Evolutionary conservation across 2,797 vertebrate species (phyloP).

Genomic region (Notamacropus eugenii): DNA sequence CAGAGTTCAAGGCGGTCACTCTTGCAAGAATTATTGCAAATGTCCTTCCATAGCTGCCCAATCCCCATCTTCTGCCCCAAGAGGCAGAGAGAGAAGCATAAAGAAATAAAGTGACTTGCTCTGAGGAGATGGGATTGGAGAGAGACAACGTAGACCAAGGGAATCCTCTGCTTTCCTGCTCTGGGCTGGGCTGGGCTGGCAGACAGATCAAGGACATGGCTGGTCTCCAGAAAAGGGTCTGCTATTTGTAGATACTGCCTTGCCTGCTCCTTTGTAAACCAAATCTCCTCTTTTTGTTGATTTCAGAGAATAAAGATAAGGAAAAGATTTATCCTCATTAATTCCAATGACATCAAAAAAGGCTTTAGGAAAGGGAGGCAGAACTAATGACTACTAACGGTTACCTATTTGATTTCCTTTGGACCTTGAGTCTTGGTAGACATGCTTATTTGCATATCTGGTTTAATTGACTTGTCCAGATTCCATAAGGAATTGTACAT

Average conservation of each 20-base stretch:
- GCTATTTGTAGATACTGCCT: background rate
- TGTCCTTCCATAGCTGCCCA: conserved; percentile 32
- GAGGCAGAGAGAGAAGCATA: conserved; percentile 34
- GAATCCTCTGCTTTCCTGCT: conserved; percentile 7
- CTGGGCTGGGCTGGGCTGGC: background rate
- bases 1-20: conserved; percentile 49
- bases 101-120: conserved; percentile 29
- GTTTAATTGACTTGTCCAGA: conserved; percentile 33
- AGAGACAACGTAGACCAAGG: background rate
- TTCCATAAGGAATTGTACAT: conserved; percentile 42
- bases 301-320: background rate
- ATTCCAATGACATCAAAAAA: conserved; percentile 1
- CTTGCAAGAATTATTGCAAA: conserved; percentile 45
- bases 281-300: background rate
- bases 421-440: conserved; percentile 6
- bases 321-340: conserved; percentile 21
- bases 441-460: conserved; percentile 11
- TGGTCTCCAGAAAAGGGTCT: conserved; percentile 27
- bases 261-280: background rate
- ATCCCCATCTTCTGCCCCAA: background rate
- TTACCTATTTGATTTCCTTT: conserved; percentile 29
- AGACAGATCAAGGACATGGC: background rate
- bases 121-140: background rate
- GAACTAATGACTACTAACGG: background rate
- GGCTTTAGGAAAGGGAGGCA: background rate